Base-by-base conservation (phyloP, 2,797 vertebrate genomes). In the Mareca strepera region DNA sequence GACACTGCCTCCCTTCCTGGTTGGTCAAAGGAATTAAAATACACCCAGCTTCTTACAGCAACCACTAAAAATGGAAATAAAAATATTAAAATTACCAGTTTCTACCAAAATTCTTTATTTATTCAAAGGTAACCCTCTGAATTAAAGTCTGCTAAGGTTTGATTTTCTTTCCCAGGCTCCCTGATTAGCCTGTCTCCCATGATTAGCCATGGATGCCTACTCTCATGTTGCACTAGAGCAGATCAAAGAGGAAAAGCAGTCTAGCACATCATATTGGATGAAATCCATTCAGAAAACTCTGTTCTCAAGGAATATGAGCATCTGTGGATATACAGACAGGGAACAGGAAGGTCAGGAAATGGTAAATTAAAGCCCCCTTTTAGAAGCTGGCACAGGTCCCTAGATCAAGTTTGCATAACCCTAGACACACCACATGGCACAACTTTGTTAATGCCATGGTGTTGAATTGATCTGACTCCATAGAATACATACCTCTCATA, bases 161-260 rank as follows among this genome's bases (percentile, higher is more conserved):
- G 8, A 28, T 82, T 95, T 80, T 84, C 12, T 63, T 94, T 92
- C 72, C n/a, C 60, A 80, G 35, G 39, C 9, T 85, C 10, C 33
- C 20, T 63, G 68, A 62, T 82, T 74, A 76, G 4, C 17, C 53
- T 80, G 46, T 73, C 52, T 94, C 20, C 68, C 16, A 9, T 37
- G 74, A 75, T 75, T 53, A 82, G 33, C 37, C 41, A 73, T 39
- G 31, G 31, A 17, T 85, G 35, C 39, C 72, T 88, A 66, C 33
- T 69, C 56, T 29, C 48, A n/a, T 52, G 8, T 62, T 91, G 41
- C 75, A 84, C 9, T 12, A 79, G 14, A 72, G 50, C 25, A 86
- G 52, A 92, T 85, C 72, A 93, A 92, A 93, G 63, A 44, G 37
- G 14, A 37, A 84, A 69, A 76, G 37, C 28, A 81, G 23, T 28